Base-by-base conservation (phyloP, 1,140 invertebrate genomes). In the Orchesella cincta region DNA sequence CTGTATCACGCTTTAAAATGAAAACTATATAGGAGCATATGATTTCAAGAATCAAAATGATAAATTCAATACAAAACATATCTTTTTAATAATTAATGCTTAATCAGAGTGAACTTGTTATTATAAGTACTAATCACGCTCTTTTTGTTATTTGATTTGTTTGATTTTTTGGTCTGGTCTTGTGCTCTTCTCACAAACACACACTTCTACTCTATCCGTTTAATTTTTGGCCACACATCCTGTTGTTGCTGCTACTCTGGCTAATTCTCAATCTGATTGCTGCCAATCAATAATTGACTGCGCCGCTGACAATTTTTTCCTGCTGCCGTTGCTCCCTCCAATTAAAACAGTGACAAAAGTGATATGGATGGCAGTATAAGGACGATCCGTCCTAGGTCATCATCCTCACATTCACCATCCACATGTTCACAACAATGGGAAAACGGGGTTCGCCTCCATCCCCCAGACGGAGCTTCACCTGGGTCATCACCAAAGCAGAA, bases 281-380 rank as follows among this genome's bases (percentile, higher is more conserved):
- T 46, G 20, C 39, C 39, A 46, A 46, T 62, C 39, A 12, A 20
- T 12, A 46, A 46, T 20, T 46, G 39, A 46, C 20, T 20, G 39
- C 39, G 39, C 39, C 23, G 5, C 8, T 23, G n/a, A 64, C 8
- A 26, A 8, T 64, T 5, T 64, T 26, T 23, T 26, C 23, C 23
- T 64, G n/a, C 57, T 36, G 8, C 34, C 31, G 29, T 71, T 36
- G 20, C 67, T 3, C 8, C 20, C 28, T 31, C 33, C 28, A 64
- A 23, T 12, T 12, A 23, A 16, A 64, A 23, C 76, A 82, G 81
- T 78, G 81, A 82, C 57, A 82, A 80, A 77, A 82, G 81, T 76
- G 81, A 82, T 78, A 80, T 82, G 81, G 79, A 80, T 35, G 81
- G 79, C 72, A 82, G 81, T 39, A 76, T 79, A 64, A 28, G 81